These are phyloP conservation scores for Petrolisthes manimaculis DNA, from an alignment of 2,888 invertebrate species.

Conservation along the genomic window DNA sequence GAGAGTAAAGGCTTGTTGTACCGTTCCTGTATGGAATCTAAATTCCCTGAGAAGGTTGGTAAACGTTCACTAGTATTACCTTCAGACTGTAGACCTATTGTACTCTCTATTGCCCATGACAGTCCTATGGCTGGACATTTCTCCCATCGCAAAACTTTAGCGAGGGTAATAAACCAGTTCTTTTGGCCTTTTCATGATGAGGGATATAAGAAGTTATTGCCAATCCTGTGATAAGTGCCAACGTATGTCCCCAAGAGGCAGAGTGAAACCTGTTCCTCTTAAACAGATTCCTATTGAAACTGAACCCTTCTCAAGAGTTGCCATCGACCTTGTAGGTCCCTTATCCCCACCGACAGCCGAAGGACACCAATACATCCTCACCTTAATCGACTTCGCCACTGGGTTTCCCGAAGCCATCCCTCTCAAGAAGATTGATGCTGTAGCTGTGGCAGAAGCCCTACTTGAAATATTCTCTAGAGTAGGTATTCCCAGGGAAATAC, in stretches of 20 bases:
- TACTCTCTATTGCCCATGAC: conserved; percentile 12
- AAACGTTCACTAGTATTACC: conserved; percentile 17
- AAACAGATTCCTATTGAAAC: conserved; percentile 15
- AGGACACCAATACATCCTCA: conserved; percentile 19
- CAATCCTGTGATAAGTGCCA: conserved; percentile 31
- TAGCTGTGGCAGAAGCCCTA: conserved; percentile 7
- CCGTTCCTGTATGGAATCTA: background rate
- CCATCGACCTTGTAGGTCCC: conserved; percentile 7
- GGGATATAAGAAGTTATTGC: conserved; percentile 7
- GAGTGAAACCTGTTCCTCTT: conserved; percentile 17
- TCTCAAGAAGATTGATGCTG: background rate
- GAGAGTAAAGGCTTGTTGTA: background rate
- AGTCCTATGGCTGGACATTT: conserved; percentile 30
- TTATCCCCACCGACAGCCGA: conserved; percentile 3
- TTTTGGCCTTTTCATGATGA: conserved; percentile 24
- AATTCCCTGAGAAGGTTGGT: background rate
- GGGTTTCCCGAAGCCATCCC: conserved; percentile 27
- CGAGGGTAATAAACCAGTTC: background rate
- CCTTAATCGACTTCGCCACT: conserved; percentile 11
- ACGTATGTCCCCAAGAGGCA: conserved; percentile 11
- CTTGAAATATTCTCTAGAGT: conserved; percentile 20
- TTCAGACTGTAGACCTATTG: background rate
- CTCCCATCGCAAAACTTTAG: conserved; percentile 14
- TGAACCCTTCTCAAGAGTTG: conserved; percentile 14
- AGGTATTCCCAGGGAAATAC: conserved; percentile 5